Conservation (phyloP, 2,113 vertebrate genomes). For the Mystacornis crossleyi region DNA sequence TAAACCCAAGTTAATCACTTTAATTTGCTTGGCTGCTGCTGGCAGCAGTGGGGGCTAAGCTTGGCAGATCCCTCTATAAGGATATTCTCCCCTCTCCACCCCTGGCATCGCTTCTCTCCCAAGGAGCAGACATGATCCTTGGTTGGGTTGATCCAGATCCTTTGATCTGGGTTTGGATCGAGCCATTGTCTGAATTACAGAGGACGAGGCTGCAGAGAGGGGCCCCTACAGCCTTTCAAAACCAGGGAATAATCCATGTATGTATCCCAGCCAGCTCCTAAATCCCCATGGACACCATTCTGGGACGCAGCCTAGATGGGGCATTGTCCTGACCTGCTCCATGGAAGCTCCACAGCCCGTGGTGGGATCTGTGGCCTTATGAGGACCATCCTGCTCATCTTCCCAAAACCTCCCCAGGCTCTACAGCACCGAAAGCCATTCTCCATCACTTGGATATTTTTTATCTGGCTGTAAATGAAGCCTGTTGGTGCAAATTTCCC, state of each 20-base stretch:
- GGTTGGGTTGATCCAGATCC: fast-evolving
- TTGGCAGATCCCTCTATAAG: background rate
- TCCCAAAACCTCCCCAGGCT: fast-evolving
- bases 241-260: background rate
- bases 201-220: background rate
- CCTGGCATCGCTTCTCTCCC: background rate
- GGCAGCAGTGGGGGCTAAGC: background rate
- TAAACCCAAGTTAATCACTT: background rate
- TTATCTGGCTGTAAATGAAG: background rate
- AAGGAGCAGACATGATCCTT: fast-evolving
- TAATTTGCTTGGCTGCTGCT: background rate
- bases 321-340: background rate
- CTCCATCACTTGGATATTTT: background rate
- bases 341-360: fast-evolving
- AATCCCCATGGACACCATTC: fast-evolving
- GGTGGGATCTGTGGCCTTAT: fast-evolving
- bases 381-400: background rate
- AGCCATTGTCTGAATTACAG: background rate
- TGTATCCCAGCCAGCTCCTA: fast-evolving
- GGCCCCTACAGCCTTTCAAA: background rate
- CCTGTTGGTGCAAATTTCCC: background rate
- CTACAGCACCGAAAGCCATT: fast-evolving
- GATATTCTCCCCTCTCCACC: background rate
- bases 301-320: background rate
- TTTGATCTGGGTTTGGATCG: fast-evolving